These are phyloP conservation scores for Turdus rufiventris DNA, from an alignment of 2,113 vertebrate genomes.

Conservation along the genomic window DNA sequence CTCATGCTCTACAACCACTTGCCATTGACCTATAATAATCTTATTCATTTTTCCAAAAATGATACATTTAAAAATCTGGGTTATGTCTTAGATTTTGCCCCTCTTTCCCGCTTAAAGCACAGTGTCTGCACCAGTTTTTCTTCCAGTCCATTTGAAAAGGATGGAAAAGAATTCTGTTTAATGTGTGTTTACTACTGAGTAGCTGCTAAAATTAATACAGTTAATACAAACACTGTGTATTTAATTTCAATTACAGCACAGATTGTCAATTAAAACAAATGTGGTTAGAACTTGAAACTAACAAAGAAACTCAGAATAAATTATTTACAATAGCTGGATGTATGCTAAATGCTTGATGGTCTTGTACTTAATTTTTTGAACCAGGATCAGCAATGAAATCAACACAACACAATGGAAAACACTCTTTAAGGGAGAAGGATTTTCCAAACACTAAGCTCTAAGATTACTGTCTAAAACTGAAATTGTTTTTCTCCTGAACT, in stretches of 20 bases:
- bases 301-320: not conserved
- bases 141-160: not conserved
- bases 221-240: not conserved
- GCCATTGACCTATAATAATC: not conserved
- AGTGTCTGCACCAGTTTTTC: not conserved
- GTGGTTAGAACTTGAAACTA: not conserved
- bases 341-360: not conserved
- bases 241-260: not conserved
- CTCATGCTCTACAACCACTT: not conserved
- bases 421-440: not conserved
- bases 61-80: not conserved
- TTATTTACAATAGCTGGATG: not conserved
- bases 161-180: not conserved
- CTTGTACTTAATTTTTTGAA: not conserved
- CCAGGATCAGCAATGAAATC: not conserved
- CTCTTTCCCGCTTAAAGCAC: not conserved
- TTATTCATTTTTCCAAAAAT: not conserved
- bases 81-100: not conserved
- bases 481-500: not conserved
- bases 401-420: not conserved
- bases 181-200: not conserved
- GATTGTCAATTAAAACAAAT: not conserved
- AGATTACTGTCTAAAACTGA: not conserved
- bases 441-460: not conserved
- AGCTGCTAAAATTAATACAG: not conserved